Conservation (phyloP, 2,113 vertebrate genomes). For the Salvelinus sp. region DNA sequence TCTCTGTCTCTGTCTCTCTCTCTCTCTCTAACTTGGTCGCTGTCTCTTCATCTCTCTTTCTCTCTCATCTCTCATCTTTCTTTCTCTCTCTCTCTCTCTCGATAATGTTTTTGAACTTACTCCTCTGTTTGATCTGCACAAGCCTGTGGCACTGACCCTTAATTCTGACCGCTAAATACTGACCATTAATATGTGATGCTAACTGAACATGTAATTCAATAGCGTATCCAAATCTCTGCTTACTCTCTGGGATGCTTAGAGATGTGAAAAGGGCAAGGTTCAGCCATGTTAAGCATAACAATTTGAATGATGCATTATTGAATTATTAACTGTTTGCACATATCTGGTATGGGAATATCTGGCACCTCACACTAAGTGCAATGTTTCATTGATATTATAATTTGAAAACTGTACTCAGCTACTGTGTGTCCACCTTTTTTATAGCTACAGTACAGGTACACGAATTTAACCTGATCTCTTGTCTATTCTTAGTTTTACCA, state of each 20-base stretch:
- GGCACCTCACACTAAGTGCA: no score
- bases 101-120: slow-evolving; percentile 13
- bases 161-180: background rate
- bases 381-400: background rate
- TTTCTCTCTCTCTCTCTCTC: slow-evolving; percentile 18
- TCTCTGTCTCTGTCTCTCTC: slow-evolving; percentile 8
- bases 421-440: background rate
- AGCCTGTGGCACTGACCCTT: background rate
- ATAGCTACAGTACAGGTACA: background rate
- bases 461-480: background rate
- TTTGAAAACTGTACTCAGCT: background rate
- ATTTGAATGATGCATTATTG: no score
- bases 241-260: no score
- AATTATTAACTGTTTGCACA: no score
- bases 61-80: background rate
- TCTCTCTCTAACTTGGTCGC: background rate
- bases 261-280: no score
- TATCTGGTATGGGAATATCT: no score
- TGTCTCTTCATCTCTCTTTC: background rate
- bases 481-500: background rate
- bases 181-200: background rate
- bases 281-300: no score
- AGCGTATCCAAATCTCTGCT: no score
- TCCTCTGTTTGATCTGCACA: slow-evolving; percentile 6
- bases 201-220: no score